Percentiles rank a stretch among this genome's conserved stretches.
These are phyloP conservation scores for Lucinisca nassula DNA, from an alignment of 2,888 invertebrate genomes.

Conservation along the genomic window DNA sequence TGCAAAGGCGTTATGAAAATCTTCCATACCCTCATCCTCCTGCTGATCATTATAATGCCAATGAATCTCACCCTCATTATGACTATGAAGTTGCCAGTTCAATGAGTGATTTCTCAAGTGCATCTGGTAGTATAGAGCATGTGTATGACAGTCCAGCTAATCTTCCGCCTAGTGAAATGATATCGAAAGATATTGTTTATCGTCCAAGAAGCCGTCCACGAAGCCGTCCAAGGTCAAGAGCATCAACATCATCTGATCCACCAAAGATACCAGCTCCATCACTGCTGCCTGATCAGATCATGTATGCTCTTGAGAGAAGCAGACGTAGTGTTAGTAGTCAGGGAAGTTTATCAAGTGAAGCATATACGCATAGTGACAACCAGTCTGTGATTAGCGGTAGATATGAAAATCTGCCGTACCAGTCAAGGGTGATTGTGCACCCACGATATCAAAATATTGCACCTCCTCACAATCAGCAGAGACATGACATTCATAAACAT, in stretches of 20 bases:
- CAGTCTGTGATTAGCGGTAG: conserved; percentile 17
- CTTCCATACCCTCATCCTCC: conserved; percentile 41
- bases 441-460: conserved; percentile 7
- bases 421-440: conserved; percentile 7
- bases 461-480: not conserved
- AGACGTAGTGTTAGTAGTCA: conserved; percentile 68
- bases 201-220: conserved; percentile 35
- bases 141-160: conserved; percentile 60
- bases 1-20: conserved; percentile 55
- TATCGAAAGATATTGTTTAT: conserved; percentile 64
- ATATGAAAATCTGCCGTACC: conserved; percentile 6
- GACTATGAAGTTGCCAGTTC: conserved; percentile 68
- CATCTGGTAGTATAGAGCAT: conserved; percentile 55
- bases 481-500: conserved; percentile 12
- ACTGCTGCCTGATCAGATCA: conserved; percentile 60
- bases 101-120: conserved; percentile 67
- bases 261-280: conserved; percentile 61
- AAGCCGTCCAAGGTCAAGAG: conserved; percentile 58
- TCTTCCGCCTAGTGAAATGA: conserved; percentile 71
- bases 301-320: conserved; percentile 67
- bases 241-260: conserved; percentile 52
- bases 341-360: conserved; percentile 67
- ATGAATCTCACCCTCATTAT: conserved; percentile 49
- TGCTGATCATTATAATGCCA: conserved; percentile 14
- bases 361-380: conserved; percentile 56